A percentile compares a stretch with the other conserved stretches of the same genome.
phyloP scores from a whole-genome alignment of 2,888 invertebrate genomes.

The Caenorhabditis japonica region DNA sequence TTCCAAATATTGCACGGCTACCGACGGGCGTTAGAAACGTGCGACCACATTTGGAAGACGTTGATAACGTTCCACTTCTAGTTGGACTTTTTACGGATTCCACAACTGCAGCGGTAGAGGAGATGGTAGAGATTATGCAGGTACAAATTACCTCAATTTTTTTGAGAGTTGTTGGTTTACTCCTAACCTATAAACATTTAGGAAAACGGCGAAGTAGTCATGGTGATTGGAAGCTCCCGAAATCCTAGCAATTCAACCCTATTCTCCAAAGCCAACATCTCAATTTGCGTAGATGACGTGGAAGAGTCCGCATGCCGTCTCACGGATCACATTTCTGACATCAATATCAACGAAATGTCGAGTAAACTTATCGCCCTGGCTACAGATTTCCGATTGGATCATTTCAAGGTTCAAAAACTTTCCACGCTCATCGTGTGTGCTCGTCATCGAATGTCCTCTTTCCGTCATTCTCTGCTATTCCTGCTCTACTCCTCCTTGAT shows the following conservation, averaged over 20 bases:
- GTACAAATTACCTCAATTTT: conserved; percentile 14
- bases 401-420: conserved; percentile 47
- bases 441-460: conserved; percentile 56
- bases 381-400: conserved; percentile 54
- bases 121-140: conserved; percentile 93
- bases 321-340: background rate
- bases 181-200: conserved; percentile 46
- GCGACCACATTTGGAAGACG: conserved; percentile 81
- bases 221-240: conserved; percentile 88
- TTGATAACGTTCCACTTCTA: conserved; percentile 96
- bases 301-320: conserved; percentile 41
- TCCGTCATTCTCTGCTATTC: conserved; percentile 39
- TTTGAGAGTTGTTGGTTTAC: background rate
- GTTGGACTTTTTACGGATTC: conserved; percentile 98
- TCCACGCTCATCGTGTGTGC: conserved; percentile 50
- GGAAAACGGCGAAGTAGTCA: conserved; percentile 94
- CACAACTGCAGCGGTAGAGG: conserved; percentile 88
- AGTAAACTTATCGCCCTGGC: conserved; percentile 51
- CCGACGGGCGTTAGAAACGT: conserved; percentile 97
- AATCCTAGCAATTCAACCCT: conserved; percentile 91
- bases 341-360: conserved; percentile 50
- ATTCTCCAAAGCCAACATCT: conserved; percentile 80
- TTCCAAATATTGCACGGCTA: conserved; percentile 78
- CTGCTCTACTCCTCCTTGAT: conserved; percentile 24
- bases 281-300: conserved; percentile 51